Percentiles rank a stretch among this genome's conserved stretches.
Conservation (phyloP, 2,888 invertebrate genomes). For the Oscheius sp. region DNA sequence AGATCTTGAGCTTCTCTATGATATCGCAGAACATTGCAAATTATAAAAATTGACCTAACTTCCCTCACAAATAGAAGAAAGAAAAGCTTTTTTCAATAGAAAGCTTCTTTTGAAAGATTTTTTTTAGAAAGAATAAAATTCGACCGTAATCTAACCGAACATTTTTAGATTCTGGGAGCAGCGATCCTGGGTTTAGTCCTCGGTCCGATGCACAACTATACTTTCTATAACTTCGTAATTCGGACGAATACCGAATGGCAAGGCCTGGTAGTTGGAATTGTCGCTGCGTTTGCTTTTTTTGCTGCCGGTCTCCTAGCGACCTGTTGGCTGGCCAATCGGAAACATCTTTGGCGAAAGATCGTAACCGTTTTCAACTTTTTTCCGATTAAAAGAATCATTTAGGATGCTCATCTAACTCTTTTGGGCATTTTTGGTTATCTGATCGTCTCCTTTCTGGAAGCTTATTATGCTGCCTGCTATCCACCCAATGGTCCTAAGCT, state of each 20-base stretch:
- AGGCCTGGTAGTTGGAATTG: slow-evolving; percentile 53
- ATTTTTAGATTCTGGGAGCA: slow-evolving; percentile 56
- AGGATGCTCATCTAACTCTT: slow-evolving; percentile 59
- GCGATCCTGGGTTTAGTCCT: slow-evolving; percentile 62
- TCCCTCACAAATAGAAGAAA: background rate
- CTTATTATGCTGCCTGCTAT: slow-evolving; percentile 68
- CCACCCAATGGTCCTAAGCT: slow-evolving; percentile 63
- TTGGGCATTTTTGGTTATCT: slow-evolving; percentile 57
- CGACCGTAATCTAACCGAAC: background rate
- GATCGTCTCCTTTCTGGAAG: slow-evolving; percentile 60
- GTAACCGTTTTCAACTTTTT: slow-evolving; percentile 32
- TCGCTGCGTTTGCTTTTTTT: slow-evolving; percentile 45
- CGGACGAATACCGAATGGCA: slow-evolving; percentile 54
- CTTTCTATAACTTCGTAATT: slow-evolving; percentile 62
- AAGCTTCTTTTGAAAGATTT: background rate
- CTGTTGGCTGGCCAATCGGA: slow-evolving; percentile 48
- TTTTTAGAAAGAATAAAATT: too few species aligned
- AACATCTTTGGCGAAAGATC: slow-evolving; percentile 57
- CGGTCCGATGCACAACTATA: slow-evolving; percentile 57
- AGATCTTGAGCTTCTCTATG: too few species aligned
- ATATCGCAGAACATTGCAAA: too few species aligned
- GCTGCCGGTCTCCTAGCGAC: slow-evolving; percentile 56
- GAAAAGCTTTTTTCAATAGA: background rate
- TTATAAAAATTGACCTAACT: too few species aligned
- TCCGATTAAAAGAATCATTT: slow-evolving; percentile 11